Evolutionary conservation across 2,113 vertebrate genomes (phyloP).

Genomic region (Oplegnathus fasciatus): DNA sequence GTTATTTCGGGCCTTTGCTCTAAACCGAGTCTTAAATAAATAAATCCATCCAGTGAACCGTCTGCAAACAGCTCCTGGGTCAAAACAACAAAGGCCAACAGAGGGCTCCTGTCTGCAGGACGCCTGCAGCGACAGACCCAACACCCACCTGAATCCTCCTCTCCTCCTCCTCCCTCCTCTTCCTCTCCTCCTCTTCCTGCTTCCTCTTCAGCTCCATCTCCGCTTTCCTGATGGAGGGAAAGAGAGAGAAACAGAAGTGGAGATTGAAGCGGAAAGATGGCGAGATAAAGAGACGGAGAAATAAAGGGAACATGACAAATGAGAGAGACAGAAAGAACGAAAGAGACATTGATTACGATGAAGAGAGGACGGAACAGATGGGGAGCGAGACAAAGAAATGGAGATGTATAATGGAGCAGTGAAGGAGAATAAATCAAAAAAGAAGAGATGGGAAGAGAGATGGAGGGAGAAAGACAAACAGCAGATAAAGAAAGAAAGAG

Average conservation of each 20-base stretch:
- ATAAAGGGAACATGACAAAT: not conserved
- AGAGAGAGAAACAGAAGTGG: not conserved
- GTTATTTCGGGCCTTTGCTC: not conserved
- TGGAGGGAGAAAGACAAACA: not conserved
- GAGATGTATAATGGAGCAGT: not conserved
- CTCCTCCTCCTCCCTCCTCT: constrained; percentile 94
- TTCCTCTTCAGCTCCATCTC: constrained; percentile 97
- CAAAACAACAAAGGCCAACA: not conserved
- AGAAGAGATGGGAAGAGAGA: too few relatives aligned
- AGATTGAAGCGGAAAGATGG: not conserved
- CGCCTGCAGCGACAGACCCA: not conserved
- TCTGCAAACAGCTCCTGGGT: not conserved
- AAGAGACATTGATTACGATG: not conserved
- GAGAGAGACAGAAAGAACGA: not conserved
- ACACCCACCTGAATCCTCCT: constrained; percentile 89
- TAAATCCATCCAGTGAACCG: not conserved
- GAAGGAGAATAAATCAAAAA: not conserved
- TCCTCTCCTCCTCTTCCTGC: constrained; percentile 94
- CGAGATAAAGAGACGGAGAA: not conserved
- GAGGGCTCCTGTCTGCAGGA: not conserved
- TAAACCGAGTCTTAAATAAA: not conserved
- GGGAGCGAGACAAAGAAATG: not conserved
- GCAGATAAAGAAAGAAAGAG: not conserved
- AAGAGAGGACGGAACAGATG: not conserved
- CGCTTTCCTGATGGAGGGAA: constrained; percentile 86